phyloP scores from a whole-genome alignment of 2,113 vertebrate genomes.

The Trogon melanurus region DNA sequence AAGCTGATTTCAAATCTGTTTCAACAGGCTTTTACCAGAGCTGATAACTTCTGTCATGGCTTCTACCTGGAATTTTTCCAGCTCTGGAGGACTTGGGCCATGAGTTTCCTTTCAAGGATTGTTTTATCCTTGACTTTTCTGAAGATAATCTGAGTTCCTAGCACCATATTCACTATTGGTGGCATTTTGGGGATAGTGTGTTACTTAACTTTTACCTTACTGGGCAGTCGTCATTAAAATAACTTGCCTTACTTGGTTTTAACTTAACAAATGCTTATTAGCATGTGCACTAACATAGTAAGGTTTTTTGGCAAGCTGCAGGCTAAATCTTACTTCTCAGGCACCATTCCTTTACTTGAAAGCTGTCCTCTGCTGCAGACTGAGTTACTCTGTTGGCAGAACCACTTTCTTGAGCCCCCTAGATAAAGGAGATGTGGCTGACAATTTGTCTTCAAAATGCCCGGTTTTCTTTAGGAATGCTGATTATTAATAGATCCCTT shows the following conservation, averaged over 20 bases:
- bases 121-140: background rate
- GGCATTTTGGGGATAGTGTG: background rate
- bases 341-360: background rate
- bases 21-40: background rate
- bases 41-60: background rate
- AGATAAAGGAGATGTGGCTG: background rate
- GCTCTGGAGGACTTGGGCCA: background rate
- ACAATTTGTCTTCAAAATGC: constrained; percentile 37
- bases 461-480: constrained; percentile 2
- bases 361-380: background rate
- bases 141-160: background rate
- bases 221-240: background rate
- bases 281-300: background rate
- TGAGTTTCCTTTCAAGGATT: background rate
- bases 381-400: background rate
- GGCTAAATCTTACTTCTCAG: background rate
- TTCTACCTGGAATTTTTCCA: background rate
- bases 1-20: background rate
- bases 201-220: background rate
- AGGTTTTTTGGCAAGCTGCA: background rate
- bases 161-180: background rate
- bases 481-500: constrained; percentile 34
- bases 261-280: background rate
- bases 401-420: background rate
- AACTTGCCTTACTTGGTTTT: background rate